phyloP scores from a whole-genome alignment of 2,888 invertebrate species.

The Mythimna albipuncta region DNA sequence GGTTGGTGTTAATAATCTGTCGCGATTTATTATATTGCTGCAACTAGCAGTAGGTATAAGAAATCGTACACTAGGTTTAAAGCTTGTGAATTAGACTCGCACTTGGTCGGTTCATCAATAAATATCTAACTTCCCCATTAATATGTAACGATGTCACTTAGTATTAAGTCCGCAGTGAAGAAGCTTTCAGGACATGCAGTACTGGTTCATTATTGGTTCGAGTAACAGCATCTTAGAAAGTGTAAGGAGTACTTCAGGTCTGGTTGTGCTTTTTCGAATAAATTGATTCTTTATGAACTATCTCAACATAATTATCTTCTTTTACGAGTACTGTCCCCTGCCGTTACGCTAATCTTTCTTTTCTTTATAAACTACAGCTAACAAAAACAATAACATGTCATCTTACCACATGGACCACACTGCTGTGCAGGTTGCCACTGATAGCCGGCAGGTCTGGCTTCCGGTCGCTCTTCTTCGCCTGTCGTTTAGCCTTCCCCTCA shows the following conservation, averaged over 20 bases:
- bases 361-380: neutral
- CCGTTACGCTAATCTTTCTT: neutral
- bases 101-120: constrained; percentile 16
- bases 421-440: constrained; percentile 92
- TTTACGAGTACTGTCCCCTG: too few species aligned
- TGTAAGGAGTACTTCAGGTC: neutral
- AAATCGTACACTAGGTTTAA: neutral
- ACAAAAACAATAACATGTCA: neutral
- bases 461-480: constrained; percentile 94
- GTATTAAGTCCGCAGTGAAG: neutral
- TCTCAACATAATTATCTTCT: neutral
- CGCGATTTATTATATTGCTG: neutral
- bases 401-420: constrained; percentile 93
- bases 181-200: constrained; percentile 11
- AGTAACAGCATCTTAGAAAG: neutral
- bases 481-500: constrained; percentile 97
- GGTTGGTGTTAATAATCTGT: neutral
- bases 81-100: neutral
- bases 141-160: constrained; percentile 25
- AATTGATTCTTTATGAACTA: neutral
- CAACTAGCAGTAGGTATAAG: neutral
- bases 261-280: neutral
- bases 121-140: constrained; percentile 18
- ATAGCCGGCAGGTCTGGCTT: constrained; percentile 87
- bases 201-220: constrained; percentile 6